A percentile compares a stretch with the other conserved stretches of the same genome.
phyloP scores from a whole-genome alignment of 2,888 invertebrate species.

The Nomada fucata region DNA sequence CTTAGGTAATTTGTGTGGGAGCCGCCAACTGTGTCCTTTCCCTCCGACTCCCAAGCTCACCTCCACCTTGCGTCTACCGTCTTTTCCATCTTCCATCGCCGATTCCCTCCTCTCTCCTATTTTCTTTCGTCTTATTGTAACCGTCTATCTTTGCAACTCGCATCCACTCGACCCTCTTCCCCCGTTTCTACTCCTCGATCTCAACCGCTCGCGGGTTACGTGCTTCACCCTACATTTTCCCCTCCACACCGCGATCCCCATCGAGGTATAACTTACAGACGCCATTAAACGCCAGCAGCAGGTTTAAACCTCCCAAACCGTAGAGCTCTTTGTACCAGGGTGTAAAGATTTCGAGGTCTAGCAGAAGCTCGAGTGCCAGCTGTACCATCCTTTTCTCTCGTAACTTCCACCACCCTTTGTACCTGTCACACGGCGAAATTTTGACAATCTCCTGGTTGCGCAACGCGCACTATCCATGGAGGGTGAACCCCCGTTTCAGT shows the following conservation, averaged over 20 bases:
- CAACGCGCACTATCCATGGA: conserved; percentile 14
- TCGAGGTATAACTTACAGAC: conserved; percentile 73
- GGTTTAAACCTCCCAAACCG: conserved; percentile 70
- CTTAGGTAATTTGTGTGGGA: conserved; percentile 80
- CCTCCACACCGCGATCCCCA: conserved; percentile 26
- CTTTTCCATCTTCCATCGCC: neutral
- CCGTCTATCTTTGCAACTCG: conserved; percentile 57
- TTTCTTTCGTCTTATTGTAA: conserved; percentile 47
- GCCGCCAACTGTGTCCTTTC: conserved; percentile 73
- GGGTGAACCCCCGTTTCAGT: conserved; percentile 9
- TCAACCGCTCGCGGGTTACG: conserved; percentile 44
- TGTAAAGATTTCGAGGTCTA: conserved; percentile 70
- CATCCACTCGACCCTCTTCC: conserved; percentile 59
- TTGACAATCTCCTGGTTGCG: conserved; percentile 61
- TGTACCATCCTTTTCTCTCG: conserved; percentile 56
- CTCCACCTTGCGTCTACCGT: conserved; percentile 4
- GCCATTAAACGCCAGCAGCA: conserved; percentile 76
- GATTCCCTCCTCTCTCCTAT: neutral
- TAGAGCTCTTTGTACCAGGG: conserved; percentile 68
- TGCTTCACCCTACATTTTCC: conserved; percentile 26
- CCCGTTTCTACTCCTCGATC: conserved; percentile 53
- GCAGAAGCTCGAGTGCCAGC: conserved; percentile 43
- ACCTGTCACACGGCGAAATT: conserved; percentile 62
- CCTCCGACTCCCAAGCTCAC: conserved; percentile 39
- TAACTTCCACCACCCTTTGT: conserved; percentile 56